These are phyloP conservation scores for Notarius lentiginosus DNA, from an alignment of 2,113 vertebrate genomes.

Conservation along the genomic window DNA sequence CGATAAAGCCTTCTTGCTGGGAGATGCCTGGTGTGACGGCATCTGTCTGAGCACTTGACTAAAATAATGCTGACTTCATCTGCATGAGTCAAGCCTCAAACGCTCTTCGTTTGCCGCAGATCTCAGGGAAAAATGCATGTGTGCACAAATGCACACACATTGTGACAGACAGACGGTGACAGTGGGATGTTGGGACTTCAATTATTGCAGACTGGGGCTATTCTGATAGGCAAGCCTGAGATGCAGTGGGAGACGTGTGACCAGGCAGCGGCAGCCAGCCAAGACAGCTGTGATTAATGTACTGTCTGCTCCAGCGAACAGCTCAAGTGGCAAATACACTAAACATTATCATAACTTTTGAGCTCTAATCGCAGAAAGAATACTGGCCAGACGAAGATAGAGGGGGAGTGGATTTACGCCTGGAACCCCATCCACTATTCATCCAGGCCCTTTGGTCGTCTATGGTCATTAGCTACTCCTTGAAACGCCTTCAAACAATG, in stretches of 20 bases:
- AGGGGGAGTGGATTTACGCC: constrained; percentile 69
- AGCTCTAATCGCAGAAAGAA: constrained; percentile 59
- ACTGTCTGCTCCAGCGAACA: constrained; percentile 67
- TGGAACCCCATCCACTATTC: constrained; percentile 36
- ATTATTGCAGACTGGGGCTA: constrained; percentile 28
- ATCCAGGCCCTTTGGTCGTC: background rate
- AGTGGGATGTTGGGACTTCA: constrained; percentile 38
- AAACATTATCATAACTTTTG: constrained; percentile 74
- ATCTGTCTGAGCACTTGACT: constrained; percentile 10
- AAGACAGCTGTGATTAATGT: constrained; percentile 79
- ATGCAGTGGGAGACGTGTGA: constrained; percentile 11
- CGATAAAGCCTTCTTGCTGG: constrained; percentile 27
- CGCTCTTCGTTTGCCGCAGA: background rate
- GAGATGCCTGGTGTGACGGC: constrained; percentile 15
- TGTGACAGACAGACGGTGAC: constrained; percentile 32
- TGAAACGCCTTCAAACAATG: background rate
- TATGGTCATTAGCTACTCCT: background rate
- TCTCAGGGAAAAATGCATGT: background rate
- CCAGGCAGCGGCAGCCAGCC: constrained; percentile 39
- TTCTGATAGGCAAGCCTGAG: constrained; percentile 15
- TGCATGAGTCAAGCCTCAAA: background rate
- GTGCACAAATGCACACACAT: background rate
- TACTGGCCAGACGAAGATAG: constrained; percentile 1
- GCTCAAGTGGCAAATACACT: constrained; percentile 67
- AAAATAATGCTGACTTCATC: constrained; percentile 28